phyloP scores from a whole-genome alignment of 2,113 vertebrate genomes.

The Sakesphorus luctuosus region DNA sequence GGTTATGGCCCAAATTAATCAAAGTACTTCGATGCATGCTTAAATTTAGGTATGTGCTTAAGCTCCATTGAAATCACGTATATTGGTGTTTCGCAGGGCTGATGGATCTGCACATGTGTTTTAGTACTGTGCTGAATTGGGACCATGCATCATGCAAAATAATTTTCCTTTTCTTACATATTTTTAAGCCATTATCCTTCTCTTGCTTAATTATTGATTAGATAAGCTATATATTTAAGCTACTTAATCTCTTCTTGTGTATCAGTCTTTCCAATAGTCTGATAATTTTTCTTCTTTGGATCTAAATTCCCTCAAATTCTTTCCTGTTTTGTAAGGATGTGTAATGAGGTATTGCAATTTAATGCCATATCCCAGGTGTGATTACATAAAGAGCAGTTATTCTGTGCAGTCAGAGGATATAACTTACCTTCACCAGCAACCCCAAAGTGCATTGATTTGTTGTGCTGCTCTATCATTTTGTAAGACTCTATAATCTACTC shows the following conservation, averaged over 20 bases:
- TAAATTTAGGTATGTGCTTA: neutral
- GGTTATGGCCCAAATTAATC: constrained; percentile 26
- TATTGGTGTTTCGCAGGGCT: neutral
- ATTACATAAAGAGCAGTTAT: constrained; percentile 13
- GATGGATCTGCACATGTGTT: neutral
- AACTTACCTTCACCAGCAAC: neutral
- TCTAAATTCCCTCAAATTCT: neutral
- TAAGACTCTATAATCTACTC: constrained; percentile 41
- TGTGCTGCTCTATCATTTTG: constrained; percentile 48
- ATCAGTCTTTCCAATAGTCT: constrained; percentile 2
- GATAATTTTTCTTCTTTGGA: neutral
- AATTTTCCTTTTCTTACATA: neutral
- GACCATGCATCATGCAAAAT: constrained; percentile 30
- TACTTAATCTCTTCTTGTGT: constrained; percentile 6
- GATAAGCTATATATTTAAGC: constrained; percentile 34
- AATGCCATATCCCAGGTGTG: constrained; percentile 7
- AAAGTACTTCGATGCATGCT: neutral
- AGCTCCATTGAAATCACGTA: neutral
- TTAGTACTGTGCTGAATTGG: neutral
- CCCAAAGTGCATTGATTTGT: constrained; percentile 24
- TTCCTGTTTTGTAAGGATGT: neutral
- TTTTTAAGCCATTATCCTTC: constrained; percentile 38
- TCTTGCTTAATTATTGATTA: constrained; percentile 41
- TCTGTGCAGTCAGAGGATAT: neutral
- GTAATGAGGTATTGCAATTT: constrained; percentile 27